Evolutionary conservation across 2,797 vertebrate species (phyloP).

Genomic region (Enteromius treurensis): DNA sequence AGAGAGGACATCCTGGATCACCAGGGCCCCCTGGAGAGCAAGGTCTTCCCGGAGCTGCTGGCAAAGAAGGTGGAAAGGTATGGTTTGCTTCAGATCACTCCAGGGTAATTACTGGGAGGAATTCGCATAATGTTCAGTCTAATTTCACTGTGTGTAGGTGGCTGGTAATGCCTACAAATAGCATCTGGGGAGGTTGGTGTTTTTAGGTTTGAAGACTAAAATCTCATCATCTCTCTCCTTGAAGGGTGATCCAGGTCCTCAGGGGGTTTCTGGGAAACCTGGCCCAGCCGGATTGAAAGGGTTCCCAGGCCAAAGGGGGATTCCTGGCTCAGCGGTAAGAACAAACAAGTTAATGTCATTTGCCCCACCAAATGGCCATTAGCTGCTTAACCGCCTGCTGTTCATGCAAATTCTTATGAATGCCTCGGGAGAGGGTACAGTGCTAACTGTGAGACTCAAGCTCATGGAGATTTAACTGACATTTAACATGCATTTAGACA

Average conservation of each 20-base stretch:
- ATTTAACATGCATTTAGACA: background rate
- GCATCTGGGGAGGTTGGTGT: background rate
- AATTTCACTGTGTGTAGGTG: background rate
- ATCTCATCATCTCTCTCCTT: constrained; percentile 26
- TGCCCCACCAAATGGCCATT: constrained; percentile 63
- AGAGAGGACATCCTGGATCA: constrained; percentile 95
- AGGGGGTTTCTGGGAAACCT: constrained; percentile 87
- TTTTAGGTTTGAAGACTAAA: constrained; percentile 3
- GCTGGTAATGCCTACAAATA: background rate
- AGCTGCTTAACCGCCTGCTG: constrained; percentile 69
- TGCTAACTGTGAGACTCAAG: background rate
- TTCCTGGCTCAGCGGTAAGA: constrained; percentile 90
- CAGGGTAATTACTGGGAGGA: background rate
- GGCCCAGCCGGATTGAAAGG: constrained; percentile 93
- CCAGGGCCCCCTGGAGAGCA: constrained; percentile 97
- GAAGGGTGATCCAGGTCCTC: constrained; percentile 94
- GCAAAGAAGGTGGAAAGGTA: constrained; percentile 99
- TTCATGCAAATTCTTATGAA: constrained; percentile 69
- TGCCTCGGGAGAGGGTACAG: constrained; percentile 43
- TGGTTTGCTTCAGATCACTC: constrained; percentile 8
- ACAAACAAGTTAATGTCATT: constrained; percentile 32
- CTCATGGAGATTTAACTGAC: constrained; percentile 9
- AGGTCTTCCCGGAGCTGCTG: constrained; percentile 94
- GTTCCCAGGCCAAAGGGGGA: constrained; percentile 93
- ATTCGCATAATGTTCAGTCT: background rate